Percentiles rank a stretch among this genome's conserved stretches.
phyloP scores from a whole-genome alignment of 2,113 vertebrate genomes.

The Syngnathoides biaculeatus region DNA sequence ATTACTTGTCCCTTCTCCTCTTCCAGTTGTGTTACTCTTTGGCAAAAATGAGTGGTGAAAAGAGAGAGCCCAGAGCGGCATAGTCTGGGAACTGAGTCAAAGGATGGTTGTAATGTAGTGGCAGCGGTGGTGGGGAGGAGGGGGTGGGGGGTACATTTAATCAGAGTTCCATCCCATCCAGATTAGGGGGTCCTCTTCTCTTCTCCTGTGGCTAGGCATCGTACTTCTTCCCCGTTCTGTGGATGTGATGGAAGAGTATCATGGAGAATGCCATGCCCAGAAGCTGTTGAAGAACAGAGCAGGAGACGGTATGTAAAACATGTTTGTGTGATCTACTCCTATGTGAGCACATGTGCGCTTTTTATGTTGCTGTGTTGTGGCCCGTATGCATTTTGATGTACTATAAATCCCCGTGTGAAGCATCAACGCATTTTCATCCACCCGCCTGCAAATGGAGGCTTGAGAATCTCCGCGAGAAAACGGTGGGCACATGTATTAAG shows the following conservation, averaged over 20 bases:
- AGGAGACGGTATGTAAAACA: constrained; percentile 13
- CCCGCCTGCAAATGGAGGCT: constrained; percentile 29
- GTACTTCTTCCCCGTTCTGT: constrained; percentile 96
- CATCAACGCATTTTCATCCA: background rate
- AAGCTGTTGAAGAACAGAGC: constrained; percentile 77
- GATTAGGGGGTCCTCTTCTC: constrained; percentile 42
- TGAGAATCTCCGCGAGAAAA: constrained; percentile 48
- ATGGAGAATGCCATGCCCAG: constrained; percentile 99
- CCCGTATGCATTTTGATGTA: constrained; percentile 20
- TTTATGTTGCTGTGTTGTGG: constrained; percentile 31
- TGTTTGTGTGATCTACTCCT: constrained; percentile 2
- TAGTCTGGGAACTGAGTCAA: constrained; percentile 19
- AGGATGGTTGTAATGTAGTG: constrained; percentile 39
- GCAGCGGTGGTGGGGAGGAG: constrained; percentile 17
- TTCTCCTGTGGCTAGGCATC: constrained; percentile 78
- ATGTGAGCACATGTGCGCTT: background rate
- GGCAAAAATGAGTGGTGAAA: constrained; percentile 81
- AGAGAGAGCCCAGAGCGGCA: constrained; percentile 61
- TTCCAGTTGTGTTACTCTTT: constrained; percentile 78
- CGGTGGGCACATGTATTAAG: constrained; percentile 44
- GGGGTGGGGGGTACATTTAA: constrained; percentile 24
- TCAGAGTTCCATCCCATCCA: constrained; percentile 67
- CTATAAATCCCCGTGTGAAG: constrained; percentile 29
- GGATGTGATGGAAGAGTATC: constrained; percentile 98
- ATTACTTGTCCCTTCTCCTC: constrained; percentile 51